phyloP scores from a whole-genome alignment of 2,888 invertebrate species.

The Molorchus minor region DNA sequence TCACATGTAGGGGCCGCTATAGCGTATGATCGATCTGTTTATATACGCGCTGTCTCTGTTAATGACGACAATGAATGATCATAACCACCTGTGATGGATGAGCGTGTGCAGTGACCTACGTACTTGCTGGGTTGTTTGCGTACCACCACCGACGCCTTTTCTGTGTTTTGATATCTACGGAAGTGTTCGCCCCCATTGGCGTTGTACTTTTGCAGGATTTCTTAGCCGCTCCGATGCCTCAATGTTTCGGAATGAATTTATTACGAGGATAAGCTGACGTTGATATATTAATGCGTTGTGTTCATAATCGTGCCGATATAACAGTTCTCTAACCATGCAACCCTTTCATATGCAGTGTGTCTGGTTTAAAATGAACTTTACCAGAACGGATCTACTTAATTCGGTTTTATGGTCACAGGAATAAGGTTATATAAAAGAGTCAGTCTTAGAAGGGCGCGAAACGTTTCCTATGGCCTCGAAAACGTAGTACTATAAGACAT shows the following conservation, averaged over 20 bases:
- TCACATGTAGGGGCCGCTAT: neutral
- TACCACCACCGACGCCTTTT: neutral
- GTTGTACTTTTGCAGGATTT: neutral
- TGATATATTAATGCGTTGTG: neutral
- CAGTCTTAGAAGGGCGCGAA: too few species aligned
- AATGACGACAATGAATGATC: constrained; percentile 42
- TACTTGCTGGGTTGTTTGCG: constrained; percentile 19
- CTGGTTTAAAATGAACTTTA: too few species aligned
- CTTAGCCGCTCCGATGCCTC: neutral
- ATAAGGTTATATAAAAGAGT: too few species aligned
- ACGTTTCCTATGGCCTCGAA: too few species aligned
- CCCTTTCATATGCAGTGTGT: too few species aligned
- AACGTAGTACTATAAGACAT: too few species aligned
- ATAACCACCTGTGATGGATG: constrained; percentile 39
- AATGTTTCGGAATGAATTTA: neutral
- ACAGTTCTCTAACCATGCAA: too few species aligned
- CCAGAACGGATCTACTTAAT: too few species aligned
- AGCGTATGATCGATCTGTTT: constrained; percentile 24
- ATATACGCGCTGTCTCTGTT: constrained; percentile 36
- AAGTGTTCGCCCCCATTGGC: neutral
- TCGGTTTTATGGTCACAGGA: too few species aligned
- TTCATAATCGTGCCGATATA: neutral
- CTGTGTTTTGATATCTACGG: neutral
- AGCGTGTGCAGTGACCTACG: constrained; percentile 32
- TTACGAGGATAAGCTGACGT: neutral